Conservation (phyloP, 1,140 invertebrate species). For the Onthophagus taurus region DNA sequence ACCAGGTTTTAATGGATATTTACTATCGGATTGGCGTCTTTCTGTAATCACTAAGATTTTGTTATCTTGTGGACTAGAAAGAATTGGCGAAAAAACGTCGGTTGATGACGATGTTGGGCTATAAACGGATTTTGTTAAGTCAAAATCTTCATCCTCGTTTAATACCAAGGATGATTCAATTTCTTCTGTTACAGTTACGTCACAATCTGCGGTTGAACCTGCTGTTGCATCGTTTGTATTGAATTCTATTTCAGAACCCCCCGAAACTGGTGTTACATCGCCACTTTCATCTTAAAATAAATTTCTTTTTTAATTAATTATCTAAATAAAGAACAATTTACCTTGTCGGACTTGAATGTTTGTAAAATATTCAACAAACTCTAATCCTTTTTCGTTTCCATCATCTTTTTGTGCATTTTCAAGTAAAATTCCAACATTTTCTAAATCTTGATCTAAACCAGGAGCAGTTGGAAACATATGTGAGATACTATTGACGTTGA, state of each 20-base stretch:
- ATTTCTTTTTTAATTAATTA: not conserved
- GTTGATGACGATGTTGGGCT: not conserved
- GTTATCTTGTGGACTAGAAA: not conserved
- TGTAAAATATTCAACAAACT: constrained; percentile 30
- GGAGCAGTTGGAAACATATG: constrained; percentile 46
- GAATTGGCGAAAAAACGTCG: not conserved
- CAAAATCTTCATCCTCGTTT: constrained; percentile 18
- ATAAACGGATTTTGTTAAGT: not conserved
- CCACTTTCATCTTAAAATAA: constrained; percentile 40
- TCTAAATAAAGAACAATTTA: not conserved
- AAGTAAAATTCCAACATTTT: constrained; percentile 47
- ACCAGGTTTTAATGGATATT: no score
- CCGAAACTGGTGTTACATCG: constrained; percentile 50
- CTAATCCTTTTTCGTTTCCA: constrained; percentile 22
- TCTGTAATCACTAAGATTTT: not conserved
- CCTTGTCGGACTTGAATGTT: constrained; percentile 20
- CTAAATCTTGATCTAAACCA: constrained; percentile 47
- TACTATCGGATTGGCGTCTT: no score
- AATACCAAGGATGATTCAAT: constrained; percentile 21
- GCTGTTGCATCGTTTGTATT: constrained; percentile 48
- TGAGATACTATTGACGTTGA: constrained; percentile 34
- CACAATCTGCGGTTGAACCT: constrained; percentile 46
- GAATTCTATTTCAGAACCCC: constrained; percentile 46
- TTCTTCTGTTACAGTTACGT: constrained; percentile 41
- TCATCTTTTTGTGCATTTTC: constrained; percentile 38